Evolutionary conservation across 2,888 invertebrate species (phyloP).

Genomic region (Abrostola tripartita): DNA sequence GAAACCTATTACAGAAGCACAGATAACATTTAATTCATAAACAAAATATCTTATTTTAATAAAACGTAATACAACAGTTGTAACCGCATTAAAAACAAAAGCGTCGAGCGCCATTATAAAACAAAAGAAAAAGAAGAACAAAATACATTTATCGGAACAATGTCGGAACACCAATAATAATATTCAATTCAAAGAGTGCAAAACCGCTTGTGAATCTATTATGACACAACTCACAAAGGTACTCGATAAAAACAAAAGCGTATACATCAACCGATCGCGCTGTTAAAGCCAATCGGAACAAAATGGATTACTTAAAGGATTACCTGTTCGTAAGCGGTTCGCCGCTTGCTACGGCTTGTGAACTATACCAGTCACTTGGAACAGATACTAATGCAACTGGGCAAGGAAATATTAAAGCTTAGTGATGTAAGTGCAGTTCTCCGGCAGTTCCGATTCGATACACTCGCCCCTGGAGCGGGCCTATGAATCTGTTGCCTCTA

Average conservation of each 20-base stretch:
- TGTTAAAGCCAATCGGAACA: conserved; percentile 28
- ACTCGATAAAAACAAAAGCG: conserved; percentile 17
- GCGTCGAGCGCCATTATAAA: too few relatives aligned
- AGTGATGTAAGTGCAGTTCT: background rate
- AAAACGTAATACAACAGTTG: too few relatives aligned
- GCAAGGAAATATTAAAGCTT: background rate
- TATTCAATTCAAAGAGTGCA: conserved; percentile 21
- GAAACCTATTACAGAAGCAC: too few relatives aligned
- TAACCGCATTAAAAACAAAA: too few relatives aligned
- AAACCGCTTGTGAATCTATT: conserved; percentile 14
- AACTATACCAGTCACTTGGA: background rate
- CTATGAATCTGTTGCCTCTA: conserved; percentile 12
- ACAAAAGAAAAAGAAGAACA: background rate
- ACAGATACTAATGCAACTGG: background rate
- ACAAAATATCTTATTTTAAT: too few relatives aligned
- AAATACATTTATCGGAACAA: background rate
- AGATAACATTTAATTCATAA: too few relatives aligned
- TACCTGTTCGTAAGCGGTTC: conserved; percentile 3
- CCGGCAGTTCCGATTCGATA: background rate
- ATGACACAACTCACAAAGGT: background rate
- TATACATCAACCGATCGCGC: conserved; percentile 26
- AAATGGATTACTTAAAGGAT: conserved; percentile 41
- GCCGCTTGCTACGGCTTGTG: conserved; percentile 7
- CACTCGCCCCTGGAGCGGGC: background rate
- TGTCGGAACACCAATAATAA: background rate